Conservation (phyloP, 2,113 vertebrate genomes). For the Platysteira castanea region DNA sequence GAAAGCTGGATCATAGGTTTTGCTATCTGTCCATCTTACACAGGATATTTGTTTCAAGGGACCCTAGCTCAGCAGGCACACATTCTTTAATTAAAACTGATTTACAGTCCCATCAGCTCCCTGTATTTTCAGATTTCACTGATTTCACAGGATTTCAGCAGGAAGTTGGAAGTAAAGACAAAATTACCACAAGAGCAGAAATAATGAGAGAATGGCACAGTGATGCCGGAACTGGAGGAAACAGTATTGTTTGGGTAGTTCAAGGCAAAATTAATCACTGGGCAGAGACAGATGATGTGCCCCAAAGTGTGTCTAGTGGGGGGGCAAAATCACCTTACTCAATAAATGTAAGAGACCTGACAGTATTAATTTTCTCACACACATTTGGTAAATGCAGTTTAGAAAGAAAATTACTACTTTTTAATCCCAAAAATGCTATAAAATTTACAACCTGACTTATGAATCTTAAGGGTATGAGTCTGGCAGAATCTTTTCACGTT, state of each 20-base stretch:
- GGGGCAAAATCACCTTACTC: background rate
- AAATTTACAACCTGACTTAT: background rate
- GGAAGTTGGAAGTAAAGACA: background rate
- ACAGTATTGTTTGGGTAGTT: background rate
- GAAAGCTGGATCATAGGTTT: background rate
- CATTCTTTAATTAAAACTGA: background rate
- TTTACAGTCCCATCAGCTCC: background rate
- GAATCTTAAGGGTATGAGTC: background rate
- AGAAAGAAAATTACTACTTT: background rate
- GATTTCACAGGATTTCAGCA: background rate
- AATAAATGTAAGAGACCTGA: background rate
- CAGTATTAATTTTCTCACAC: background rate
- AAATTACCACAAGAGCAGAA: background rate
- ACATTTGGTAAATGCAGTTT: background rate
- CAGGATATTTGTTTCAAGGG: background rate
- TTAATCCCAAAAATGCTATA: background rate
- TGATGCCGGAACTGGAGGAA: background rate
- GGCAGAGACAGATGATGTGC: background rate
- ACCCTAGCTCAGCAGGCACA: background rate
- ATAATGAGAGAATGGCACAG: background rate
- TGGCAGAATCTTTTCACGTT: background rate
- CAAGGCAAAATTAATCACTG: background rate
- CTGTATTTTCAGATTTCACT: background rate
- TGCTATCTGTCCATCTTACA: background rate
- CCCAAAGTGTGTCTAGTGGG: background rate